Evolutionary conservation across 2,888 invertebrate species (phyloP), one percentile per base, ranked within the genome.

Genomic region (Trisateles emortualis): DNA sequence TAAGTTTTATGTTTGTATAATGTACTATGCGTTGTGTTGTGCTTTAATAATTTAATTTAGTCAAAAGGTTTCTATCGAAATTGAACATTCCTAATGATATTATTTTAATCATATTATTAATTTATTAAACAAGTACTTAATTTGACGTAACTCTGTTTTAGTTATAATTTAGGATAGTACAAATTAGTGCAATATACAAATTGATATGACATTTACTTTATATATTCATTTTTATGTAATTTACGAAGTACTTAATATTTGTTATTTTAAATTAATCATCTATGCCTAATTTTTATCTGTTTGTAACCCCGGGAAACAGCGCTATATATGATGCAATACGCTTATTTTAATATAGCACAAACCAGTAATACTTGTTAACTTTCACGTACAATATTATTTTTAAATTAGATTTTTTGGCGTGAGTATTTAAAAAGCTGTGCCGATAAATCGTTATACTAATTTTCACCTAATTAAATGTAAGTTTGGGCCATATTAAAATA

Each of bases 111-210:
- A 39, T 14, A 52, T 33, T 24, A 33, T 38, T 64, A 57, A 59
- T 41, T 60, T 51, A 56, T 44, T 17, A 41, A 52, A 51, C 24
- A 52, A 62, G 75, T 79, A 78, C 74, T 77, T 79, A 78, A 62
- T 64, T 64, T 62, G 48, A 61, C 57, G 42, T 33, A 61, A 44
- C 41, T 50, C 47, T 52, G 41, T 61, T 35, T 41, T 53, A 53
- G 30, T 57, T 67, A 71, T 71, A 68, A 67, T 64, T 52, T 77
- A 72, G 71, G 53, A 63, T 68, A 74, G 80, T 80, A 80, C 80
- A 79, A 80, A 78, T 60, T 76, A 79, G 72, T 76, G 76, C 72
- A 76, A 76, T 76, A 72, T 57, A 59, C 40, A 59, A 54, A 48
- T 51, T 40, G 40, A 56, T 66, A 53, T 52, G 45, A 57, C 40